Percentiles rank a stretch among this genome's conserved stretches.
Conservation (phyloP, 2,113 vertebrate genomes). For the Coptodon rendalli region DNA sequence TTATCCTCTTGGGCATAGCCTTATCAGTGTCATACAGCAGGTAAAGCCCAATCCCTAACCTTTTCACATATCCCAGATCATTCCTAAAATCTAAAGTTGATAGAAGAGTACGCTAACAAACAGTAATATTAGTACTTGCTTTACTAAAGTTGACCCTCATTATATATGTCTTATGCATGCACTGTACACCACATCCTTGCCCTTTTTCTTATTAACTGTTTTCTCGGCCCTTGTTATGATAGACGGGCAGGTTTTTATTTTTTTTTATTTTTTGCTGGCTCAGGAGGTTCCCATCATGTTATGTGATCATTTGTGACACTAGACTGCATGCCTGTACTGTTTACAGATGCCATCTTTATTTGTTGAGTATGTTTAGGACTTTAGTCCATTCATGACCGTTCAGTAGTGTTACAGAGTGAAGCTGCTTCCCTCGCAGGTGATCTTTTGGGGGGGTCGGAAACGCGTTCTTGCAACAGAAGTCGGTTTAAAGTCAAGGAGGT, state of each 20-base stretch:
- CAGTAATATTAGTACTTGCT: not conserved
- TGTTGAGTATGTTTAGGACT: not conserved
- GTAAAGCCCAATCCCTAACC: slow-evolving; percentile 56
- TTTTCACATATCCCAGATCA: not conserved
- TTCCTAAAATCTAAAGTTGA: not conserved
- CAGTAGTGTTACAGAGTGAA: not conserved
- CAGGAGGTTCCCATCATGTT: not conserved
- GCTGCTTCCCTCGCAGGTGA: not conserved
- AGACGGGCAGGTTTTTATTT: not conserved
- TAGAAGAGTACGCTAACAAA: not conserved
- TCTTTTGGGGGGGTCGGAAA: not conserved
- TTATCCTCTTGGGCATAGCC: slow-evolving; percentile 84
- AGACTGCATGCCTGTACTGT: not conserved
- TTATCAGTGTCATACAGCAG: slow-evolving; percentile 96
- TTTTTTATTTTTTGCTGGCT: not conserved
- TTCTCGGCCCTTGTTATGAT: not conserved
- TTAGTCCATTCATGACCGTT: not conserved
- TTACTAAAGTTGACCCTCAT: not conserved
- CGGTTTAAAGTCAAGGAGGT: not conserved
- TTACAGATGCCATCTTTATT: not conserved
- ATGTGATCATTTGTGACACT: not conserved
- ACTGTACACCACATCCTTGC: not conserved
- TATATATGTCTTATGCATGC: not conserved
- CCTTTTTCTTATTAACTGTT: not conserved
- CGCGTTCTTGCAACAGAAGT: not conserved